These are phyloP conservation scores for Magallana angulata DNA, from an alignment of 1,140 invertebrate genomes.

Conservation along the genomic window DNA sequence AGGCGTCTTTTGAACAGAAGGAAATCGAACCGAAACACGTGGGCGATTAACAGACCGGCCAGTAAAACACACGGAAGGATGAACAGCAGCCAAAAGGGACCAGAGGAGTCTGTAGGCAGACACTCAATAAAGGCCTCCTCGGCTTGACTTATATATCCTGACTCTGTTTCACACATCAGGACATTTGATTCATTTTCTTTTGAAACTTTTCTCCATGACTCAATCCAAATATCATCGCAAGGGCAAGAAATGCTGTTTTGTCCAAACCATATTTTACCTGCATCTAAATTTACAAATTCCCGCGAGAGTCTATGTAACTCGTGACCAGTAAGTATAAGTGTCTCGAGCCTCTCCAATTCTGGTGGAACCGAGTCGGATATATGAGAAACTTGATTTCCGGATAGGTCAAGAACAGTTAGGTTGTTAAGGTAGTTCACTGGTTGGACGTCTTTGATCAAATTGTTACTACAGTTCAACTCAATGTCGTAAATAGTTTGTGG, in stretches of 20 bases:
- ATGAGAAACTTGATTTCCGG: background rate
- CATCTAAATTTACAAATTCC: background rate
- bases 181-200: background rate
- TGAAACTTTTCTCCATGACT: background rate
- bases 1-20: background rate
- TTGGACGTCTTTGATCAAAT: background rate
- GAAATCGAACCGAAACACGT: background rate
- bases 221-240: background rate
- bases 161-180: background rate
- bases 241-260: background rate
- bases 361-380: background rate
- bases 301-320: background rate
- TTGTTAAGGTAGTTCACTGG: background rate
- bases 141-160: background rate
- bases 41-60: background rate
- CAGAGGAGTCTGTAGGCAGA: background rate
- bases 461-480: slow-evolving; percentile 28
- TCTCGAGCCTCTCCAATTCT: background rate
- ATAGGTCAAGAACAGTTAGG: background rate
- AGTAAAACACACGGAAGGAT: background rate
- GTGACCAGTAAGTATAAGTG: background rate
- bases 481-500: slow-evolving; percentile 28
- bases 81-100: background rate
- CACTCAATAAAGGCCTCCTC: background rate
- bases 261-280: background rate